Base-by-base conservation (phyloP, 2,113 vertebrate species). In the Lepisosteus oculatus region DNA sequence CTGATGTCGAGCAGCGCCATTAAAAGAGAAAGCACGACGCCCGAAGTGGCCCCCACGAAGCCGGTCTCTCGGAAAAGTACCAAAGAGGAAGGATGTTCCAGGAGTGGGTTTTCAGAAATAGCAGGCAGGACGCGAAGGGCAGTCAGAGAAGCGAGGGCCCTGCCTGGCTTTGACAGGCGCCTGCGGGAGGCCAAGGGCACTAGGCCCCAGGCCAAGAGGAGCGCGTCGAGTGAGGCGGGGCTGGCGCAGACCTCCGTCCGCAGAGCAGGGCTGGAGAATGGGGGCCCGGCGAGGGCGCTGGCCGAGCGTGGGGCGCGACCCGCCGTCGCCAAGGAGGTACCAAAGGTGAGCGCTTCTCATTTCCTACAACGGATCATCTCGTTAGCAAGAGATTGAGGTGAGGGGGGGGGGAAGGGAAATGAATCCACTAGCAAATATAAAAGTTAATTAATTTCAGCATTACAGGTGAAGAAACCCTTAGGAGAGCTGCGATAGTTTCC, bases 21-120 rank as follows among this genome's bases (percentile, higher is more conserved):
- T 57, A 92, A 93, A 78, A 90, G 92, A 92, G 74, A 90, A 91
- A 47, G 68, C 65, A 9, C 5, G 47, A 51, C 5, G 0, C 61
- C 66, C 55, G 76, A 70, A 62, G 61, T 67, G 29, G 69, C 79
- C 64, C 70, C 59, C 57, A 51, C 61, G 42, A 3, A 68, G 65
- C 54, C 43, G 44, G 9, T 71, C 77, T 67, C 74, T 68, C 29
- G 59, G 11, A 6, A 43, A 57, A 43, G 71, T 67, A 12, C 17
- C 62, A 65, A 65, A 65, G 5, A 69, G 56, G 74, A 72, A 44
- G 47, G 66, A 74, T 55, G 1, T 8, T 42, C 54, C 51, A 43
- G 54, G 62, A 55, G 51, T 15, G 3, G 55, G 45, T n/a, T 13
- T 59, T 15, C 65, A 2, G 72, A 67, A 15, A 44, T 63, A 6